Conservation (phyloP, 2,797 vertebrate genomes). For the Xiphophorus birchmanni region DNA sequence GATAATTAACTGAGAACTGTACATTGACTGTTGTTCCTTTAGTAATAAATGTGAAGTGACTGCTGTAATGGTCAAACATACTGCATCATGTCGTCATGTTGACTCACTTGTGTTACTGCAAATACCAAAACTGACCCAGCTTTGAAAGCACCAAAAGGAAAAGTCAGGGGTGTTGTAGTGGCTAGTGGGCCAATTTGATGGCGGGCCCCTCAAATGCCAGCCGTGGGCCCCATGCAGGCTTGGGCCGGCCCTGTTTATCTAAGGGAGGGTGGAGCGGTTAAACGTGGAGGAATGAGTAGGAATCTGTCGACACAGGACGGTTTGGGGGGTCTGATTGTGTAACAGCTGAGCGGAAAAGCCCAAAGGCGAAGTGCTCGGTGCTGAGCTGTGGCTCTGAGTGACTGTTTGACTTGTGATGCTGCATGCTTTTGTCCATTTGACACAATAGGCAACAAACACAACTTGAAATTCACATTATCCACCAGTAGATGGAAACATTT, state of each 20-base stretch:
- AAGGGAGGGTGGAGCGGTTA: slow-evolving; percentile 2
- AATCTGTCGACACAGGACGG: slow-evolving; percentile 15
- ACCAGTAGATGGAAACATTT: slow-evolving; percentile 83
- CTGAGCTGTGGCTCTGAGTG: slow-evolving; percentile 55
- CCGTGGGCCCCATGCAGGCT: neutral
- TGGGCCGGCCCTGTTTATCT: neutral
- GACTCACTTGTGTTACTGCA: neutral
- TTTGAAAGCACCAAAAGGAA: neutral
- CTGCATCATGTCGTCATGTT: neutral
- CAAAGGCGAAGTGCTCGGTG: slow-evolving; percentile 44
- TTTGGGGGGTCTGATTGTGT: slow-evolving; percentile 45
- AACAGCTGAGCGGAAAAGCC: slow-evolving; percentile 71
- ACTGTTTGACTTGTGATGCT: slow-evolving; percentile 59
- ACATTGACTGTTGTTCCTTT: neutral
- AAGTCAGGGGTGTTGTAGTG: neutral
- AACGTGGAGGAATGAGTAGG: slow-evolving; percentile 35
- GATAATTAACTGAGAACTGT: neutral
- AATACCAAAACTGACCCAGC: neutral
- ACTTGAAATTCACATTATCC: slow-evolving; percentile 63
- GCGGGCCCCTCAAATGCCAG: neutral
- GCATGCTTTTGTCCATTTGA: slow-evolving; percentile 47
- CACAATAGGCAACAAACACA: neutral
- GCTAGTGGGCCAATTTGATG: neutral
- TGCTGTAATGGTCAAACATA: neutral
- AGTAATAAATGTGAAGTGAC: neutral